Percentiles rank a stretch among this genome's conserved stretches.
These are phyloP conservation scores for Setipinna tenuifilis DNA, from an alignment of 2,797 vertebrate genomes.

Conservation along the genomic window DNA sequence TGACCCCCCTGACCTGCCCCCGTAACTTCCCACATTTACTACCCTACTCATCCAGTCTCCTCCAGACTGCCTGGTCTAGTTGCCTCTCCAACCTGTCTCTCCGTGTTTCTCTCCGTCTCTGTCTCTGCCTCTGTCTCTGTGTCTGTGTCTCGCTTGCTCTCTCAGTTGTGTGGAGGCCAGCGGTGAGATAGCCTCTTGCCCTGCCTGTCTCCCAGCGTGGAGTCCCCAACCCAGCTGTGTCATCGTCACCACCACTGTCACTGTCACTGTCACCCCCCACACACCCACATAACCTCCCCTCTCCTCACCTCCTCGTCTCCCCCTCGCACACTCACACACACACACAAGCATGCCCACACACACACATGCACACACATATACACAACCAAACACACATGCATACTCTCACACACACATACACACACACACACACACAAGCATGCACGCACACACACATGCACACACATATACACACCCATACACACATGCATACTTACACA, in stretches of 20 bases:
- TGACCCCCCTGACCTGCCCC: slow-evolving; percentile 63
- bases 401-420: too few species aligned
- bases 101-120: background rate
- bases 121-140: background rate
- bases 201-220: slow-evolving; percentile 4
- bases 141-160: too few species aligned
- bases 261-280: background rate
- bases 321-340: background rate
- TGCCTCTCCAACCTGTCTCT: background rate
- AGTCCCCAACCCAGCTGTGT: background rate
- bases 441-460: too few species aligned
- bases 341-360: too few species aligned
- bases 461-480: too few species aligned
- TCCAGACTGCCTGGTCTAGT: slow-evolving; percentile 35
- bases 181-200: background rate
- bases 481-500: too few species aligned
- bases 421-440: too few species aligned
- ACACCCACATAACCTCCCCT: background rate
- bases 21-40: slow-evolving; percentile 62
- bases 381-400: too few species aligned
- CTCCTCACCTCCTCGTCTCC: background rate
- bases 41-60: slow-evolving; percentile 58
- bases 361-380: too few species aligned
- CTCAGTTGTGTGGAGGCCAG: background rate
- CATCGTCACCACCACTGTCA: background rate